These are phyloP conservation scores for Gallirallus australis DNA, from an alignment of 2,797 vertebrate species.

Conservation along the genomic window DNA sequence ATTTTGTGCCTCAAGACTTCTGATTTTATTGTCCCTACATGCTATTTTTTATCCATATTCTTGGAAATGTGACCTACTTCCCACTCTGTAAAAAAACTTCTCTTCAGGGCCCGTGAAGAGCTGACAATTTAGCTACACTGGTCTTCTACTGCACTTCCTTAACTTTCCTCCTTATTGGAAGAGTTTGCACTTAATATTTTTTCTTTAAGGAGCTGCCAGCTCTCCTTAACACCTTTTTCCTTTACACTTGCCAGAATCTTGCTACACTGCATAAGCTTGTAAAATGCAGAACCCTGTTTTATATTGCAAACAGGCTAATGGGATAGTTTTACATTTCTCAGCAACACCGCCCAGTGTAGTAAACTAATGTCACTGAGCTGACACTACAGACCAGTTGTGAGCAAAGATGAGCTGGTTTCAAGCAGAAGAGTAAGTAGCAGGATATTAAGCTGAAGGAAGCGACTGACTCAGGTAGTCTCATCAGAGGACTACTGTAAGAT, in stretches of 20 bases:
- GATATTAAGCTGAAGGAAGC: not conserved
- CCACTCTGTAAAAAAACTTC: not conserved
- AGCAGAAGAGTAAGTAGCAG: not conserved
- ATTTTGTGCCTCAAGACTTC: not conserved
- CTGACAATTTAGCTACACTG: not conserved
- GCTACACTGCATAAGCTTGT: not conserved
- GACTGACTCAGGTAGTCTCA: not conserved
- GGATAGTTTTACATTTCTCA: slow-evolving; percentile 2
- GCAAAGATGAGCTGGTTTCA: not conserved
- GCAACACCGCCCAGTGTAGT: not conserved
- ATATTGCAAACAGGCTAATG: slow-evolving; percentile 45
- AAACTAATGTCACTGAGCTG: slow-evolving; percentile 4
- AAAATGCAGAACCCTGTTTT: slow-evolving; percentile 13
- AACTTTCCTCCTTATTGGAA: slow-evolving; percentile 21
- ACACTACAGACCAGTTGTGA: not conserved
- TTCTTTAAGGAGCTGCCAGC: slow-evolving; percentile 57
- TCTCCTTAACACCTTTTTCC: slow-evolving; percentile 68
- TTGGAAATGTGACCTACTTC: slow-evolving; percentile 43
- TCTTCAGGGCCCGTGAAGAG: not conserved
- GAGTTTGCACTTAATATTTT: slow-evolving; percentile 48
- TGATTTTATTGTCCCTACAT: not conserved
- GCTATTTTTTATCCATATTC: not conserved
- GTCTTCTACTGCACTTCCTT: not conserved
- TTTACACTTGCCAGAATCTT: slow-evolving; percentile 56
- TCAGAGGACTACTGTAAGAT: not conserved